These are phyloP conservation scores for Monopterus albus DNA, from an alignment of 2,113 vertebrate species.

Conservation along the genomic window DNA sequence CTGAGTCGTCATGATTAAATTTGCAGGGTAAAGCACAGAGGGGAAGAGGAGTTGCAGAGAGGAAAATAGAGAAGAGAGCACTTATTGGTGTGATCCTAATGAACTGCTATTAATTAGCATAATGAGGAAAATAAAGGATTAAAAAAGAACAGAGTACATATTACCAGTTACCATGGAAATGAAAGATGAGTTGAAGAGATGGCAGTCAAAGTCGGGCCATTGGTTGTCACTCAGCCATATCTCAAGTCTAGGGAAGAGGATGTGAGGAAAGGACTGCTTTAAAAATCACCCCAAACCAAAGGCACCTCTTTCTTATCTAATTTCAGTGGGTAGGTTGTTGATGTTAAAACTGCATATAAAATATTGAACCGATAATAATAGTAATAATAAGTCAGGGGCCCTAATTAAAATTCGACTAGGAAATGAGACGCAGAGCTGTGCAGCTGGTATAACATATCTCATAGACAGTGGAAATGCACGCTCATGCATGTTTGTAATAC, in stretches of 20 bases:
- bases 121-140: slow-evolving; percentile 64
- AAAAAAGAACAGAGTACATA: slow-evolving; percentile 43
- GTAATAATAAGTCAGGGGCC: not conserved
- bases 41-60: slow-evolving; percentile 36
- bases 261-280: not conserved
- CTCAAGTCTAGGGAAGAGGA: not conserved
- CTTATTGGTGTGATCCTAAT: slow-evolving; percentile 69
- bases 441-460: not conserved
- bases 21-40: slow-evolving; percentile 38
- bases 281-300: not conserved
- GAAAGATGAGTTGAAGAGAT: slow-evolving; percentile 40
- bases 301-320: not conserved
- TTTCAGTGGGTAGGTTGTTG: not conserved
- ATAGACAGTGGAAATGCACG: not conserved
- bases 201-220: slow-evolving; percentile 27
- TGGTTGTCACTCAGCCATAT: slow-evolving; percentile 24
- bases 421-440: not conserved
- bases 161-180: slow-evolving; percentile 70
- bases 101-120: slow-evolving; percentile 73
- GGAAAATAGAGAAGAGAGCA: slow-evolving; percentile 55
- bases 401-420: not conserved
- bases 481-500: no score
- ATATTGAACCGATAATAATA: no score
- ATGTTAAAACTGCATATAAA: not conserved
- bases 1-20: slow-evolving; percentile 47